phyloP scores from a whole-genome alignment of 1,140 invertebrate genomes.

The Polypedilum pembai region DNA sequence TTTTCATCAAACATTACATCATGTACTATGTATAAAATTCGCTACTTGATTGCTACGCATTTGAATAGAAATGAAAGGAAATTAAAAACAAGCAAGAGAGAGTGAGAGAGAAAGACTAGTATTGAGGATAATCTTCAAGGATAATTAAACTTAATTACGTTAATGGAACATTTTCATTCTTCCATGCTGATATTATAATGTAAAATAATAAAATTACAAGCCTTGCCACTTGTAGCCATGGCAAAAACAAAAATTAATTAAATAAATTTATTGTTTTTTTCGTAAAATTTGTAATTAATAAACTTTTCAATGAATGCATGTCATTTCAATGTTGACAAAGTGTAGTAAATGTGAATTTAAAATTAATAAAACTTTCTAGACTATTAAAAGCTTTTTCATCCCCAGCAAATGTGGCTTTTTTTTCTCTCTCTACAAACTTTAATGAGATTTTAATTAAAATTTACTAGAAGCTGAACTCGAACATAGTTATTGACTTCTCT shows the following conservation, averaged over 20 bases:
- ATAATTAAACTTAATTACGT: constrained; percentile 14
- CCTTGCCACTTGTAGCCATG: background rate
- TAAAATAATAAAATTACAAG: no score
- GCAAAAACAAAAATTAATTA: constrained; percentile 1
- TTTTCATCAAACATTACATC: constrained; percentile 12
- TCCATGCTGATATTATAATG: no score
- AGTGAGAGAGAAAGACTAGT: no score
- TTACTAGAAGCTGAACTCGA: no score
- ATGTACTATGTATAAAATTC: background rate
- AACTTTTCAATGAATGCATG: background rate
- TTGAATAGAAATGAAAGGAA: background rate
- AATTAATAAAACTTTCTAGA: no score
- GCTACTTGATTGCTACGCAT: background rate
- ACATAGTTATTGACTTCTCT: no score
- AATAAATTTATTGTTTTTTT: background rate
- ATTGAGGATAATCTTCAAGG: constrained; percentile 1
- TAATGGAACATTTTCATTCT: constrained; percentile 6
- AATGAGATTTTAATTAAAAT: no score
- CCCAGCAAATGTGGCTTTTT: no score
- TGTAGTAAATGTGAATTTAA: no score
- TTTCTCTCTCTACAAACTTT: no score
- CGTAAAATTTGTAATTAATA: constrained; percentile 7
- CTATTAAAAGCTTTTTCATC: no score
- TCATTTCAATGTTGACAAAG: no score
- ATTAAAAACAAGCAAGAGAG: background rate